phyloP scores from a whole-genome alignment of 2,888 invertebrate genomes.

The Diadegma fenestrale region DNA sequence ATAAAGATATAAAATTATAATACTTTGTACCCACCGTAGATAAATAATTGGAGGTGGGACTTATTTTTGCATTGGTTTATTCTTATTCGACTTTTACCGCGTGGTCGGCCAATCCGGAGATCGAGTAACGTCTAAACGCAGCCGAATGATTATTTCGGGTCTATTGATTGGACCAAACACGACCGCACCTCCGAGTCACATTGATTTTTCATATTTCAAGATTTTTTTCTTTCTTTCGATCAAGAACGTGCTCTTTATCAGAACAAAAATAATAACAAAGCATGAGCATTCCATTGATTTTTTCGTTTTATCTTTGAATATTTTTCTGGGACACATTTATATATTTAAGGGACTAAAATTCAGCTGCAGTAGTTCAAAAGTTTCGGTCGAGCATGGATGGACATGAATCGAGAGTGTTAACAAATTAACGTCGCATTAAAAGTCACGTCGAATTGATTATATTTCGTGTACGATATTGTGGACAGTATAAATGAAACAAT shows the following conservation, averaged over 20 bases:
- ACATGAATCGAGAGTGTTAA: neutral
- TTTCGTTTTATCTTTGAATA: constrained; percentile 3
- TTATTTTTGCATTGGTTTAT: constrained; percentile 1
- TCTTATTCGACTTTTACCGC: constrained; percentile 15
- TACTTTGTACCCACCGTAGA: constrained; percentile 60
- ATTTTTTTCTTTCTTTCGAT: neutral
- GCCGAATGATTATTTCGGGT: constrained; percentile 23
- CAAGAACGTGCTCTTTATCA: constrained; percentile 24
- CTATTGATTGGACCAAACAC: constrained; percentile 21
- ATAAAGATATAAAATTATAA: constrained; percentile 47
- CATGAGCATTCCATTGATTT: constrained; percentile 1
- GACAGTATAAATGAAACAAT: neutral
- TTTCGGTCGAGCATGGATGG: constrained; percentile 46
- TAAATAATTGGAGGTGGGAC: constrained; percentile 48
- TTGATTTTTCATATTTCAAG: neutral
- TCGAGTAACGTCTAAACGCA: neutral
- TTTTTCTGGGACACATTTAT: constrained; percentile 15
- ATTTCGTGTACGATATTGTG: neutral
- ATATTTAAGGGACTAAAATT: constrained; percentile 36
- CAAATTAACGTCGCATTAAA: too few relatives aligned
- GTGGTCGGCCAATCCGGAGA: constrained; percentile 37
- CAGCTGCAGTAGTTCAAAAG: constrained; percentile 43
- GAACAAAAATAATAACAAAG: constrained; percentile 38
- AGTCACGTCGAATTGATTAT: neutral
- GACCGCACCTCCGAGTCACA: constrained; percentile 38